phyloP scores from a whole-genome alignment of 1,140 invertebrate species.

The Penaeus japonicus region DNA sequence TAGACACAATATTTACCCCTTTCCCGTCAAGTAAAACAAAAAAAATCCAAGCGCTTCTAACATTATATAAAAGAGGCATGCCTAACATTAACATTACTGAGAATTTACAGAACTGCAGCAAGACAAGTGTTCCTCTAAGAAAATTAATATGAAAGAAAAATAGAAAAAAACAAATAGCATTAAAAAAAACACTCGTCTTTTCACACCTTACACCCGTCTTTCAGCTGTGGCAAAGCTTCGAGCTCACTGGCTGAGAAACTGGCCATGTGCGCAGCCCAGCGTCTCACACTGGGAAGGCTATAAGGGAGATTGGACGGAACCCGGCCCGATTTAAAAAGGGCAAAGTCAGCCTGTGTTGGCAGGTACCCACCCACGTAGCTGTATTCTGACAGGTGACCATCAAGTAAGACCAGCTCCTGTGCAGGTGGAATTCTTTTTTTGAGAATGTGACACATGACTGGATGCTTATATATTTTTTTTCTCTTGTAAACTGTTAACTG shows the following conservation, averaged over 20 bases:
- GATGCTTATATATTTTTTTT: background rate
- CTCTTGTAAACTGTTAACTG: too few relatives aligned
- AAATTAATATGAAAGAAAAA: background rate
- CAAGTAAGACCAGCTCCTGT: constrained; percentile 41
- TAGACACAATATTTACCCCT: background rate
- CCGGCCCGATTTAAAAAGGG: constrained; percentile 16
- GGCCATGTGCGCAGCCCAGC: constrained; percentile 55
- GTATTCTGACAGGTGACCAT: constrained; percentile 41
- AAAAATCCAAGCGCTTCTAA: background rate
- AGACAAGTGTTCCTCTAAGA: background rate
- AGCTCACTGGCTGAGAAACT: constrained; percentile 42
- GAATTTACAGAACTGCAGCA: constrained; percentile 13
- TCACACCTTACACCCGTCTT: constrained; percentile 36
- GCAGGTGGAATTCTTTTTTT: constrained; percentile 3
- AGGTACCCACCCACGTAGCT: constrained; percentile 44
- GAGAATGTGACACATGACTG: too few relatives aligned
- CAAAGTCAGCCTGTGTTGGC: constrained; percentile 35
- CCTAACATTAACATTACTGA: background rate
- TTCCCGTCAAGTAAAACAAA: too few relatives aligned
- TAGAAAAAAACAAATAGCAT: background rate
- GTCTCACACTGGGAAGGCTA: constrained; percentile 33
- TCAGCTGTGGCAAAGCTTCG: constrained; percentile 40
- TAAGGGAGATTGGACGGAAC: constrained; percentile 27
- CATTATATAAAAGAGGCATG: background rate
- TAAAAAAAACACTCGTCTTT: background rate